A percentile compares a stretch with the other conserved stretches of the same genome.
Evolutionary conservation across 2,797 vertebrate genomes (phyloP).

Genomic region (Bradypus variegatus): DNA sequence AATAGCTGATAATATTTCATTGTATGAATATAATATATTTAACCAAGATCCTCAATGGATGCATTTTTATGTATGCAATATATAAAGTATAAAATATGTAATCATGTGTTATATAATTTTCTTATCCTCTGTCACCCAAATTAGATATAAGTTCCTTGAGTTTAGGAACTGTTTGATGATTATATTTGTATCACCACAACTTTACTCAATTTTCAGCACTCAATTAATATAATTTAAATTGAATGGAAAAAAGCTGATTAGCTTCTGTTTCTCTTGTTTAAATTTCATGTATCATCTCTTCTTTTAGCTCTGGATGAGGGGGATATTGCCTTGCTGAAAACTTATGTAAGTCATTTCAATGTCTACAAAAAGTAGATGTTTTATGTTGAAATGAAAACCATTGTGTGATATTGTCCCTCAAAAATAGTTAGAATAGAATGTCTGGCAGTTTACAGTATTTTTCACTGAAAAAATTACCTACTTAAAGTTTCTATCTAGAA

Average conservation of each 20-base stretch:
- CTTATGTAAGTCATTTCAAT: conserved; percentile 85
- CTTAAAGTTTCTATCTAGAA: conserved; percentile 16
- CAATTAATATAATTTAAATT: background rate
- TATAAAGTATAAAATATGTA: background rate
- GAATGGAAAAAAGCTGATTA: background rate
- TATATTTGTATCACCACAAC: background rate
- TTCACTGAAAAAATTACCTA: background rate
- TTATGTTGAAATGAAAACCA: conserved; percentile 35
- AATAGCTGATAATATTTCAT: background rate
- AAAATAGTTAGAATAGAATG: conserved; percentile 14
- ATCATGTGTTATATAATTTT: background rate
- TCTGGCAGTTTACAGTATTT: background rate
- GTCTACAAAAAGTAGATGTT: background rate
- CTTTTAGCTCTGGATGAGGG: conserved; percentile 95
- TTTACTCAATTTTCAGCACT: conserved; percentile 11
- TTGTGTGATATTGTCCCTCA: conserved; percentile 9
- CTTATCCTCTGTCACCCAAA: background rate
- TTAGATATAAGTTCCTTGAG: background rate
- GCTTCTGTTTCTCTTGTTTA: conserved; percentile 33
- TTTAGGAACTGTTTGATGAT: background rate
- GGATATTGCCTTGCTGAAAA: conserved; percentile 96
- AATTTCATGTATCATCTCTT: conserved; percentile 63
- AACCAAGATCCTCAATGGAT: background rate
- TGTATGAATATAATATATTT: background rate
- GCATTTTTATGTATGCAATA: background rate